A percentile compares a stretch with the other conserved stretches of the same genome.
phyloP scores from a whole-genome alignment of 2,797 vertebrate species.

The Anolis apletophallus region DNA sequence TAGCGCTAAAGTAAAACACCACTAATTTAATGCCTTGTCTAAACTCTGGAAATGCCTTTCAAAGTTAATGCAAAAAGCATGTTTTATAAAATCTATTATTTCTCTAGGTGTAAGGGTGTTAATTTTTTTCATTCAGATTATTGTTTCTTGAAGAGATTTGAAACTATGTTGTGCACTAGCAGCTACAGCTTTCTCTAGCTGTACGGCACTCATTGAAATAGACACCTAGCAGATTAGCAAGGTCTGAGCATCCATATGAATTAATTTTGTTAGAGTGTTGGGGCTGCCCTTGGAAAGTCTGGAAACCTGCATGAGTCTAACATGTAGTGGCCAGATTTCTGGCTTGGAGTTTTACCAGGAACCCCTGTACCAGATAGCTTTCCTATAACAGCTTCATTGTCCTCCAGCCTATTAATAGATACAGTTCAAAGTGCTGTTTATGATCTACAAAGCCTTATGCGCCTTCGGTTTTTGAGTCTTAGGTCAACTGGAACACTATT shows the following conservation, averaged over 20 bases:
- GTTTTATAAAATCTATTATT: conserved; percentile 64
- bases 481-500: too few species aligned
- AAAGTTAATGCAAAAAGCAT: conserved; percentile 60
- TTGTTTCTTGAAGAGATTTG: conserved; percentile 63
- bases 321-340: too few species aligned
- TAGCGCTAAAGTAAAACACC: conserved; percentile 63
- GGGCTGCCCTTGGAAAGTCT: too few species aligned
- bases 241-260: not conserved
- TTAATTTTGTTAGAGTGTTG: not conserved
- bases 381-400: too few species aligned
- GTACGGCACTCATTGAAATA: conserved; percentile 26
- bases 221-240: conserved; percentile 6
- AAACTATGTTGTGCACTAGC: conserved; percentile 49
- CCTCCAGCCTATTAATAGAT: too few species aligned
- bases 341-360: too few species aligned
- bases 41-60: conserved; percentile 63
- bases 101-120: conserved; percentile 56
- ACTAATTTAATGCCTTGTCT: conserved; percentile 64
- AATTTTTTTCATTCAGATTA: conserved; percentile 61
- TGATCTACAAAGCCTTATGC: too few species aligned
- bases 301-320: too few species aligned
- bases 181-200: not conserved
- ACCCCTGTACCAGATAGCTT: too few species aligned
- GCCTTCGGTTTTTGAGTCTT: too few species aligned
- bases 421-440: too few species aligned